Evolutionary conservation across 2,113 vertebrate genomes (phyloP).

Genomic region (Chaetorhynchus papuensis): DNA sequence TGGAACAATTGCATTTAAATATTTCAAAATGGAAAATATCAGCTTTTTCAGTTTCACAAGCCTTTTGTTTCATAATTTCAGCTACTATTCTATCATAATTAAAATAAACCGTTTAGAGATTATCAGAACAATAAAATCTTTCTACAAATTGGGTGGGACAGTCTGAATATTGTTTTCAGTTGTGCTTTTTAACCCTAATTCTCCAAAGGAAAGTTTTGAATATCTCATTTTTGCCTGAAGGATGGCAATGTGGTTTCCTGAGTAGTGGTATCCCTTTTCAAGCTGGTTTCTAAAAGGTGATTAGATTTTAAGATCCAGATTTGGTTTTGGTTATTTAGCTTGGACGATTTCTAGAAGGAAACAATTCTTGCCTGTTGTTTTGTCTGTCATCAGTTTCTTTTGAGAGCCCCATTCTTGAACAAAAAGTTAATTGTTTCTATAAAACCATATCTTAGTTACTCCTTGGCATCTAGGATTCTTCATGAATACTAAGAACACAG

Average conservation of each 20-base stretch:
- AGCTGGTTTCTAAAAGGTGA: slow-evolving; percentile 25
- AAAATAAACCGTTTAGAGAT: slow-evolving; percentile 19
- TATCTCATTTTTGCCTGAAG: slow-evolving; percentile 36
- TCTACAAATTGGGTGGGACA: background rate
- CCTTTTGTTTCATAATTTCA: slow-evolving; percentile 11
- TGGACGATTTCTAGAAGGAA: slow-evolving; percentile 15
- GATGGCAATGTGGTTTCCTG: background rate
- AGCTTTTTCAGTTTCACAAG: background rate
- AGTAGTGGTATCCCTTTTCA: slow-evolving; percentile 18
- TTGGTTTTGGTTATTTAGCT: slow-evolving; percentile 20
- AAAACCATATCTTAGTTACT: background rate
- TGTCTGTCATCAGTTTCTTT: background rate
- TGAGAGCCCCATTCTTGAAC: background rate
- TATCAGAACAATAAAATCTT: slow-evolving; percentile 40
- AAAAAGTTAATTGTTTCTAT: slow-evolving; percentile 17
- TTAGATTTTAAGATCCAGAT: slow-evolving; percentile 11
- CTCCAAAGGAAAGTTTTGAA: slow-evolving; percentile 11
- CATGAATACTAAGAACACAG: background rate
- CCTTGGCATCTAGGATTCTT: slow-evolving; percentile 18
- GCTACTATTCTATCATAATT: background rate
- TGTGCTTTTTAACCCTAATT: background rate
- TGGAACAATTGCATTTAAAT: background rate
- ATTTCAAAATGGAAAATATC: slow-evolving; percentile 15
- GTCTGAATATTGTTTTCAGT: slow-evolving; percentile 29
- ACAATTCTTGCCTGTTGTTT: slow-evolving; percentile 23